These are phyloP conservation scores for Horisme vitalbata DNA, from an alignment of 2,888 invertebrate species.

Conservation along the genomic window DNA sequence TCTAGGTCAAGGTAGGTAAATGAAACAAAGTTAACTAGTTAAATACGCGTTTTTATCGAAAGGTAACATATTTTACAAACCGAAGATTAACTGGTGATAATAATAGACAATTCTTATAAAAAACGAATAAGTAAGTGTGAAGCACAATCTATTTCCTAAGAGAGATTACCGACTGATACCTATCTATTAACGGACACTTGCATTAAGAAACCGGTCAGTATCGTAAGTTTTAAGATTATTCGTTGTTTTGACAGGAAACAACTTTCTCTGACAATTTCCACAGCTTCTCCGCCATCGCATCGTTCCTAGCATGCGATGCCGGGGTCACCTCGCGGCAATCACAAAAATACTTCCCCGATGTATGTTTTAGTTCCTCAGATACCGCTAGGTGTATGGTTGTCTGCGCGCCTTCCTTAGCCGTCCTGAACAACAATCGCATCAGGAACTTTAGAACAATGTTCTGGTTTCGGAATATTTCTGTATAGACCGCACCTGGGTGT, in stretches of 20 bases:
- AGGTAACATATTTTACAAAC: too few relatives aligned
- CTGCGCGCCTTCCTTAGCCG: conserved; percentile 87
- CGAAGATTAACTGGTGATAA: too few relatives aligned
- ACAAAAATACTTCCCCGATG: conserved; percentile 89
- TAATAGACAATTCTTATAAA: too few relatives aligned
- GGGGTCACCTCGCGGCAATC: conserved; percentile 86
- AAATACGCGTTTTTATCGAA: too few relatives aligned
- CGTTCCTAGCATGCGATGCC: conserved; percentile 81
- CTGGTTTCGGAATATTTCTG: conserved; percentile 88
- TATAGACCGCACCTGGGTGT: conserved; percentile 91
- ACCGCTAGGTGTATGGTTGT: conserved; percentile 88
- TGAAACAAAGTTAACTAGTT: too few relatives aligned
- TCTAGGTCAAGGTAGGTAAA: too few relatives aligned
- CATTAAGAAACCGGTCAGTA: too few relatives aligned
- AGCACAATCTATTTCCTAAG: too few relatives aligned
- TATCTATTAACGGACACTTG: too few relatives aligned
- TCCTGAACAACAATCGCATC: conserved; percentile 33
- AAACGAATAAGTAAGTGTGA: too few relatives aligned
- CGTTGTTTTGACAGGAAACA: conserved; percentile 20
- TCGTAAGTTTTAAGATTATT: conserved; percentile 9
- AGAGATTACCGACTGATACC: too few relatives aligned
- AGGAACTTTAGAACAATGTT: conserved; percentile 79
- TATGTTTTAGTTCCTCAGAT: conserved; percentile 85
- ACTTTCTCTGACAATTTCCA: conserved; percentile 88
- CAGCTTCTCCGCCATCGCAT: conserved; percentile 86